Conservation (phyloP, 2,888 invertebrate species). For the Drosophila robusta region DNA sequence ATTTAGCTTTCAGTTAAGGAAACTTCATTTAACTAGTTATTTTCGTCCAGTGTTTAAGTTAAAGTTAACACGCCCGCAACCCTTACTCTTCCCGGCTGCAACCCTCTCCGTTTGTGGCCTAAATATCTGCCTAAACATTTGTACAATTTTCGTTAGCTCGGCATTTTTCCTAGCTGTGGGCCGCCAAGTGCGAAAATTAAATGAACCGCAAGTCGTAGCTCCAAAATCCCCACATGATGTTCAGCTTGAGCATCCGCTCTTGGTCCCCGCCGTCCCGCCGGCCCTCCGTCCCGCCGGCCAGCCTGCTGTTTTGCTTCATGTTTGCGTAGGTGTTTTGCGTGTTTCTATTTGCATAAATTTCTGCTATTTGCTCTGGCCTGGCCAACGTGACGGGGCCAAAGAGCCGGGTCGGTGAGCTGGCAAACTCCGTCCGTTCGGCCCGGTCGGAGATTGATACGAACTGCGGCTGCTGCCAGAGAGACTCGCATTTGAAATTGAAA, state of each 20-base stretch:
- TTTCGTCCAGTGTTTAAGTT: background rate
- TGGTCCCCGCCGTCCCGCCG: background rate
- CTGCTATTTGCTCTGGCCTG: constrained; percentile 43
- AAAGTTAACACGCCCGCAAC: background rate
- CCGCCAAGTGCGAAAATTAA: constrained; percentile 75
- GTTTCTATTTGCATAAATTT: constrained; percentile 72
- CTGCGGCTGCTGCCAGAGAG: background rate
- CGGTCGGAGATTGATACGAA: constrained; percentile 30
- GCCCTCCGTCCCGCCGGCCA: background rate
- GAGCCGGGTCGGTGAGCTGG: constrained; percentile 4
- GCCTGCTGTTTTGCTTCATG: constrained; percentile 31
- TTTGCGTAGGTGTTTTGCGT: constrained; percentile 72
- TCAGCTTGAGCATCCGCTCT: constrained; percentile 25
- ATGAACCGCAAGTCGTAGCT: constrained; percentile 70
- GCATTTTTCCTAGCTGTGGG: constrained; percentile 28
- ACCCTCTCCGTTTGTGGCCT: background rate
- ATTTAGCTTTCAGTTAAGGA: background rate
- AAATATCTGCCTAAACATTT: constrained; percentile 6
- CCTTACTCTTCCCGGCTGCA: background rate
- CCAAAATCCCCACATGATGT: constrained; percentile 25
- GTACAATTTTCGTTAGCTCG: constrained; percentile 19
- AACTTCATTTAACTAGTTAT: background rate
- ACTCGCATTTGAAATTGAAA: constrained; percentile 42
- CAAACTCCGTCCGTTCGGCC: background rate
- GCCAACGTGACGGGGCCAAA: constrained; percentile 43